phyloP scores from a whole-genome alignment of 2,888 invertebrate species.

The Athetis lepigone region DNA sequence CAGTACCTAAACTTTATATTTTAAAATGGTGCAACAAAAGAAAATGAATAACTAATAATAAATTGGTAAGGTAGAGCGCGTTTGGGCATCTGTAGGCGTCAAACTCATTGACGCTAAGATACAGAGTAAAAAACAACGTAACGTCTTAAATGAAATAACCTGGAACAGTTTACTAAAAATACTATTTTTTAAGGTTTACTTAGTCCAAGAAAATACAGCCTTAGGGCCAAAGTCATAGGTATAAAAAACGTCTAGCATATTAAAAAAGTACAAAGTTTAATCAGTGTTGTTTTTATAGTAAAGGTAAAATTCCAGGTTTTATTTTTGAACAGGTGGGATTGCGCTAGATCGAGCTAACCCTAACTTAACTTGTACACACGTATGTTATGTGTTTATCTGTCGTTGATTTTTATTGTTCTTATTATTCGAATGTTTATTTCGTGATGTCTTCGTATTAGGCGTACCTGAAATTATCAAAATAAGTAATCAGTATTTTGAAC shows the following conservation, averaged over 20 bases:
- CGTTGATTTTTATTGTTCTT: conserved; percentile 78
- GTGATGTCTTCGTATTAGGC: conserved; percentile 81
- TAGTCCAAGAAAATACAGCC: conserved; percentile 14
- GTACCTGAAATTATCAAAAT: conserved; percentile 79
- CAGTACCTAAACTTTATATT: conserved; percentile 74
- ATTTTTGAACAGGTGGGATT: conserved; percentile 77
- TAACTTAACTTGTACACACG: conserved; percentile 81
- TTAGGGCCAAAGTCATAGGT: conserved; percentile 18
- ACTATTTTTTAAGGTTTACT: background rate
- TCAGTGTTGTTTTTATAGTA: background rate
- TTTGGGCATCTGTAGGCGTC: conserved; percentile 63
- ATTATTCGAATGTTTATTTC: conserved; percentile 70
- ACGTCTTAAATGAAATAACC: conserved; percentile 48
- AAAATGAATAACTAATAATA: conserved; percentile 68
- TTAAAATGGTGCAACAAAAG: conserved; percentile 67
- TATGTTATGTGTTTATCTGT: conserved; percentile 76
- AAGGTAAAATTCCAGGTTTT: conserved; percentile 42
- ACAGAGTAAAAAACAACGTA: conserved; percentile 60
- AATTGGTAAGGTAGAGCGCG: conserved; percentile 71
- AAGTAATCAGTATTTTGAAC: conserved; percentile 41
- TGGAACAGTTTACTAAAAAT: conserved; percentile 45
- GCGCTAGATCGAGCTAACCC: conserved; percentile 73
- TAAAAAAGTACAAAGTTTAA: background rate
- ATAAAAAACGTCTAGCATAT: conserved; percentile 1
- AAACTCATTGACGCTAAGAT: conserved; percentile 67